Conservation (phyloP, 2,888 invertebrate genomes). For the Drosophila rellima region DNA sequence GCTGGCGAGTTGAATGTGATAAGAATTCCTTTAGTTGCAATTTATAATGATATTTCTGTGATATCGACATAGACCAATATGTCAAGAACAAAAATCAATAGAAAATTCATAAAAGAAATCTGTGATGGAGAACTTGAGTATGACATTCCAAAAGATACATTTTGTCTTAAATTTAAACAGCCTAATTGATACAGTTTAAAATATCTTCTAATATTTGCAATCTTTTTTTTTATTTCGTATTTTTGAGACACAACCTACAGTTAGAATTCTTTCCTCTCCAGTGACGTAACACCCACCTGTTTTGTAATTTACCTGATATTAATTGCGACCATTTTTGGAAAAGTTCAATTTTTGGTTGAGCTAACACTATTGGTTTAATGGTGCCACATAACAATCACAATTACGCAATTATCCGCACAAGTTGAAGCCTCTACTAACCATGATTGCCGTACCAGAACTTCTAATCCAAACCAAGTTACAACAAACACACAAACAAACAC, state of each 20-base stretch:
- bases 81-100: neutral
- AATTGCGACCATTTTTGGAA: slow-evolving; percentile 14
- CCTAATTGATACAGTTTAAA: neutral
- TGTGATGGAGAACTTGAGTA: no score
- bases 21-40: neutral
- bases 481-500: slow-evolving; percentile 21
- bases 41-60: neutral
- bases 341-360: slow-evolving; percentile 33
- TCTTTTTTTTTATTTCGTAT: neutral
- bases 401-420: slow-evolving; percentile 52
- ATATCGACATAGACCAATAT: neutral
- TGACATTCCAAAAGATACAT: no score
- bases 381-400: slow-evolving; percentile 56
- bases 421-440: slow-evolving; percentile 53
- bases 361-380: slow-evolving; percentile 56
- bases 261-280: neutral
- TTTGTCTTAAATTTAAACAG: no score
- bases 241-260: neutral
- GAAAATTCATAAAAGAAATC: no score
- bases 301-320: neutral
- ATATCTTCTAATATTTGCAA: neutral
- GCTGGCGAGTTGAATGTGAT: neutral
- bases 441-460: slow-evolving; percentile 19
- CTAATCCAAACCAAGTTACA: slow-evolving; percentile 15
- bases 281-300: neutral